phyloP scores from a whole-genome alignment of 2,113 vertebrate species.

The Onychostoma macrolepis region DNA sequence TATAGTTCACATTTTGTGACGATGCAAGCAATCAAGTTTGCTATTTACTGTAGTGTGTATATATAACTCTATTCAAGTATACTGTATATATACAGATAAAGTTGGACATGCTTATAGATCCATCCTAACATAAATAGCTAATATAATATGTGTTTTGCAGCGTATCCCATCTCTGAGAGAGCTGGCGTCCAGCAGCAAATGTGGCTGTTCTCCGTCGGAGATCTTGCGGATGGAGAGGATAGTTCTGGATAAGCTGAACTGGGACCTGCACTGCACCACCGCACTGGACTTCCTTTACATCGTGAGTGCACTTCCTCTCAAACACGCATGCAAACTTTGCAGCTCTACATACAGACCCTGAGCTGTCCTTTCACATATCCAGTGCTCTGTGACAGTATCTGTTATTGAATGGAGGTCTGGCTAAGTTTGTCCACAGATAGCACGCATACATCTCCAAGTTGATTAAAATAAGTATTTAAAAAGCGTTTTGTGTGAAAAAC shows the following conservation, averaged over 20 bases:
- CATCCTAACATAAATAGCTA: neutral
- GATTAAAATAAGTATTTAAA: neutral
- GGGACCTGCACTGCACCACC: constrained; percentile 94
- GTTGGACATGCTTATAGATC: too few relatives aligned
- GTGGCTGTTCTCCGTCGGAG: constrained; percentile 94
- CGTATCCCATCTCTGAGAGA: constrained; percentile 89
- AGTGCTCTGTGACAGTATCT: neutral
- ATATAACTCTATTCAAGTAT: neutral
- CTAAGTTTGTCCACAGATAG: neutral
- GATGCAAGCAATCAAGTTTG: neutral
- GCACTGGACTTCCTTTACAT: constrained; percentile 97
- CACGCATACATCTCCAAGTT: neutral
- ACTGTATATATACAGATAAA: neutral
- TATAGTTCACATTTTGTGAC: too few relatives aligned
- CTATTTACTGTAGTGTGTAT: neutral
- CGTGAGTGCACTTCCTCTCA: constrained; percentile 71
- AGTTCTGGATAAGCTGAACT: constrained; percentile 94
- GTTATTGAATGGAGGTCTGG: neutral
- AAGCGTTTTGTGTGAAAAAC: too few relatives aligned
- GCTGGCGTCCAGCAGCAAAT: constrained; percentile 87
- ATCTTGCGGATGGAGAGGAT: constrained; percentile 97
- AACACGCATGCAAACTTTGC: neutral
- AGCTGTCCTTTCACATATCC: too few relatives aligned
- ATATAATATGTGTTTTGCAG: constrained; percentile 66
- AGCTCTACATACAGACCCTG: neutral